phyloP scores from a whole-genome alignment of 2,888 invertebrate species.

The Tipula confusa region DNA sequence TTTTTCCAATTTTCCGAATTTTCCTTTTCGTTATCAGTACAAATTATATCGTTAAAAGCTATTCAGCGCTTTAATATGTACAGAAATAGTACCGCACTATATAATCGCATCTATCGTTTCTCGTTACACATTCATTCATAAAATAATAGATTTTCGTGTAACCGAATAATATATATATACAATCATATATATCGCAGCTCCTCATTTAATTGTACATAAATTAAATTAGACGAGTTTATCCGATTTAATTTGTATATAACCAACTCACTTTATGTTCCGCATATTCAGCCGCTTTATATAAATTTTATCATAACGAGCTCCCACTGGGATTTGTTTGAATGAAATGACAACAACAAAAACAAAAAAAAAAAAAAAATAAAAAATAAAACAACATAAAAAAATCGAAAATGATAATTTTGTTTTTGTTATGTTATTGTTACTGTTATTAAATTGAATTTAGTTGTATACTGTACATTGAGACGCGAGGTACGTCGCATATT shows the following conservation, averaged over 20 bases:
- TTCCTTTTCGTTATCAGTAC: neutral
- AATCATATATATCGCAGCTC: neutral
- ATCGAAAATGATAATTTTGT: constrained; percentile 16
- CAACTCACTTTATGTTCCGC: neutral
- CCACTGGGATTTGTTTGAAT: constrained; percentile 7
- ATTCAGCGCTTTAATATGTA: neutral
- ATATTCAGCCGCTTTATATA: neutral
- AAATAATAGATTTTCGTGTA: neutral
- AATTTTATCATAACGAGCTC: neutral
- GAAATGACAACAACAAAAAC: neutral
- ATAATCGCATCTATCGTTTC: neutral
- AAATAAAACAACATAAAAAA: neutral
- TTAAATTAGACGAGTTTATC: neutral
- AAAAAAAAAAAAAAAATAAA: neutral
- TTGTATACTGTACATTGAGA: neutral
- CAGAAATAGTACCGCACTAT: neutral
- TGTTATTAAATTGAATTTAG: neutral
- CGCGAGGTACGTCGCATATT: neutral
- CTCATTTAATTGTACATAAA: neutral
- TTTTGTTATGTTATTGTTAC: neutral
- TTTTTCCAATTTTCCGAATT: constrained; percentile 12
- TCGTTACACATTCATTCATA: neutral
- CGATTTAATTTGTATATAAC: neutral
- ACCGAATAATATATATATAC: neutral
- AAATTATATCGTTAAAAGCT: neutral